These are phyloP conservation scores for Eupithecia centaureata DNA, from an alignment of 2,888 invertebrate genomes.

Conservation along the genomic window DNA sequence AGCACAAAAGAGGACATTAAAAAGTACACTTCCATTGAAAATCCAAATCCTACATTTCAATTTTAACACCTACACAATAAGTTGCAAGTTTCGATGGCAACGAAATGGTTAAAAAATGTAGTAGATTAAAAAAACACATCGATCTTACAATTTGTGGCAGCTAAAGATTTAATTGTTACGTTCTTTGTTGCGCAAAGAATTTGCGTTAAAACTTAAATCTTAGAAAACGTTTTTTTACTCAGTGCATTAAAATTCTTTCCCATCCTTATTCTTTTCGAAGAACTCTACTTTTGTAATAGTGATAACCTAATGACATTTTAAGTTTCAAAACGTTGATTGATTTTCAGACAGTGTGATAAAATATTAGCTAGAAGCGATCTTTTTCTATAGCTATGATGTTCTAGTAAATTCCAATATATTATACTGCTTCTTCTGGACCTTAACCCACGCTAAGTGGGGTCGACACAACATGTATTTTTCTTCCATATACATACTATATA, in stretches of 20 bases:
- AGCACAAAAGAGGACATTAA: conserved; percentile 68
- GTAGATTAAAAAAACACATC: conserved; percentile 64
- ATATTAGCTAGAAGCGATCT: neutral
- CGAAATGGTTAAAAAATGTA: conserved; percentile 14
- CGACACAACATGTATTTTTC: no score
- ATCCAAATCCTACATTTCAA: conserved; percentile 25
- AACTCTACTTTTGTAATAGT: neutral
- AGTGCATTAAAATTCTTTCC: neutral
- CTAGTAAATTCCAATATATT: neutral
- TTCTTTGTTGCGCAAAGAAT: conserved; percentile 55
- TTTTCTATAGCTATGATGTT: neutral
- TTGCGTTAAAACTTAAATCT: conserved; percentile 38
- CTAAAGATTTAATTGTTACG: conserved; percentile 49
- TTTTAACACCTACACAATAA: conserved; percentile 45
- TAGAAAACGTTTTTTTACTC: neutral
- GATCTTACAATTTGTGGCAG: conserved; percentile 66
- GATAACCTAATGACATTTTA: neutral
- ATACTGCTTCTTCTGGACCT: no score
- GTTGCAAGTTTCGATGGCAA: conserved; percentile 31
- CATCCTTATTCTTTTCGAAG: neutral
- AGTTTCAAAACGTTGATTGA: neutral
- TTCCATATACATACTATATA: no score
- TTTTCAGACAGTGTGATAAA: neutral
- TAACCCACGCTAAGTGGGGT: no score
- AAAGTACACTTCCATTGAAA: conserved; percentile 52